Evolutionary conservation across 2,888 invertebrate genomes (phyloP), one percentile per base, ranked within the genome.

Genomic region (Lasius fuliginosus): DNA sequence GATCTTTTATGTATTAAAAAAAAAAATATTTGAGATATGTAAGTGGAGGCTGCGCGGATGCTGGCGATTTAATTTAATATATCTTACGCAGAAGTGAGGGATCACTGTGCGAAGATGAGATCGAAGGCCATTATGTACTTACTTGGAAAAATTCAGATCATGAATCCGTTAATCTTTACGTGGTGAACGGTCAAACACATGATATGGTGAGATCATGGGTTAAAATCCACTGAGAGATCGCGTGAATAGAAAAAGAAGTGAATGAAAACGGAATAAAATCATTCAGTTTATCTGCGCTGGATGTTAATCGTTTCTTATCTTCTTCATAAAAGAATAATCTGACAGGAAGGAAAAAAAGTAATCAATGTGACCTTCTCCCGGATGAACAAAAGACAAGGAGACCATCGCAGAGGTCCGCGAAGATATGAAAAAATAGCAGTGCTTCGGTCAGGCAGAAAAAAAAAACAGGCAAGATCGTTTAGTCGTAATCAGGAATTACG

Each of bases 401-500:
- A 27, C 67, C 83, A 73, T 1, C 42, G 62, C 85, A 85, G 67
- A 88, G 87, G 87, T 87, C 85, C 62, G 27, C 64, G 15, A 36
- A 74, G 83, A 85, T 87, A 85, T 68, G 49, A 65, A 75, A 82
- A 85, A 75, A 58, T 46, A 27, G 11, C 64, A 5, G 15, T 46
- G 42, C 11, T 30, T 64, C 46, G 4, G n/a, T 60, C 42, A 42
- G 12, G 8, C 30, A n/a, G 40, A 75, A 74, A 60, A 60, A 30
- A 46, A 3, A 40, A 18, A 58, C 23, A 18, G 18, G 23, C 15
- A 46, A 75, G 64, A 64, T 23, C 64, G 23, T 5, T 65, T 23
- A 15, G 3, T 33, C 15, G 62, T 12, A 74, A 62, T 74, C 33
- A 2, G 53, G 27, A 12, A 30, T 74, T 74, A 74, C 74, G 62